Conservation (phyloP, 2,797 vertebrate genomes). For the Enteromius radiatus region DNA sequence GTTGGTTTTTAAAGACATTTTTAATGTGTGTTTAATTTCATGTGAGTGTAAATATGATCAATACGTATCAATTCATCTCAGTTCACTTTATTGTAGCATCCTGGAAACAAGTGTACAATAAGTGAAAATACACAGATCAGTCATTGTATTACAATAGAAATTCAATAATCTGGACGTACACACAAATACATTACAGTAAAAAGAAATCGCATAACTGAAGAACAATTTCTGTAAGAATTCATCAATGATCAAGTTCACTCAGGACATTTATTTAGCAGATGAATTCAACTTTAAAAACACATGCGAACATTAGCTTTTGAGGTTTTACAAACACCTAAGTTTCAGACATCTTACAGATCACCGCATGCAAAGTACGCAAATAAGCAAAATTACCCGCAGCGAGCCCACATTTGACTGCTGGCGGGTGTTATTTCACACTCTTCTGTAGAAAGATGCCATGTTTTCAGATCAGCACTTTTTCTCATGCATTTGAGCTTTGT, state of each 20-base stretch:
- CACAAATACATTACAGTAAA: not conserved
- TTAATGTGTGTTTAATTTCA: not conserved
- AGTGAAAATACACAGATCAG: not conserved
- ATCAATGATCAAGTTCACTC: not conserved
- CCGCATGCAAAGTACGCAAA: not conserved
- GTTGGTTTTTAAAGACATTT: not conserved
- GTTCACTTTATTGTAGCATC: not conserved
- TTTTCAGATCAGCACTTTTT: conserved; percentile 19
- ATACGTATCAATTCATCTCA: not conserved
- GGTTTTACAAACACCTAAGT: not conserved
- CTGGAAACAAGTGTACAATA: not conserved
- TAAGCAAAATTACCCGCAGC: not conserved
- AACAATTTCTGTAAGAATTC: not conserved
- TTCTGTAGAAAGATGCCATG: not conserved
- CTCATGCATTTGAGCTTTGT: not conserved
- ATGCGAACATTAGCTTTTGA: not conserved
- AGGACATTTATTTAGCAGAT: not conserved
- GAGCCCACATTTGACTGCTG: not conserved
- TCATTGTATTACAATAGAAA: not conserved
- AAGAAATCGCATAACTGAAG: not conserved
- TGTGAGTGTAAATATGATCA: not conserved
- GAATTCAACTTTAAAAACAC: not conserved
- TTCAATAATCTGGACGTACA: not conserved
- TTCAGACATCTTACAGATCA: not conserved
- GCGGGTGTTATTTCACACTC: not conserved